Conservation (phyloP, 2,797 vertebrate species). For the Hypotaenidia philippensis region DNA sequence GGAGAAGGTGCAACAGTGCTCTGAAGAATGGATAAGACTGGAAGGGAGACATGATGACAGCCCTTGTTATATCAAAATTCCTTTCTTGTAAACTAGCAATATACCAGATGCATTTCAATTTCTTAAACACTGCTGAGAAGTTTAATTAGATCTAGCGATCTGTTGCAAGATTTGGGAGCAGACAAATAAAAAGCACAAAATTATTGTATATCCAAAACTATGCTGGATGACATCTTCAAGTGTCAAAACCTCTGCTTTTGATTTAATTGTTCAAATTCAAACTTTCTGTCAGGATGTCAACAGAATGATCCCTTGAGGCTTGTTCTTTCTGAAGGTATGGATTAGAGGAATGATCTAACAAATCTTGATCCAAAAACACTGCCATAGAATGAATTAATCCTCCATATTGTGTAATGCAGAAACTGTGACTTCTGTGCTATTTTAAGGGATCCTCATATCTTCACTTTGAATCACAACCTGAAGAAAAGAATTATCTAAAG, state of each 20-base stretch:
- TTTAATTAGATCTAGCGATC: neutral
- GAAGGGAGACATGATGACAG: neutral
- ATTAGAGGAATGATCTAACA: neutral
- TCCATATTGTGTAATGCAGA: neutral
- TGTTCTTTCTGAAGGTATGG: neutral
- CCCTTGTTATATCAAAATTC: constrained; percentile 3
- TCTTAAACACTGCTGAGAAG: neutral
- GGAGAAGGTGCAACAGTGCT: neutral
- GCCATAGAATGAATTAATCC: neutral
- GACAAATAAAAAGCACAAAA: neutral
- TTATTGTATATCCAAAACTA: neutral
- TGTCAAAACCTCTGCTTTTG: neutral
- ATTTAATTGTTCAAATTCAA: neutral
- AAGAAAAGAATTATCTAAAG: neutral
- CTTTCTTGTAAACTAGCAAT: neutral
- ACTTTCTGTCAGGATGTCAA: neutral
- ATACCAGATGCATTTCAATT: neutral
- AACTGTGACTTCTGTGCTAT: neutral
- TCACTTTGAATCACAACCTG: neutral
- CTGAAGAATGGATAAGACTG: neutral
- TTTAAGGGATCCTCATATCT: neutral
- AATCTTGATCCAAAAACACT: neutral
- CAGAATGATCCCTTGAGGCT: neutral
- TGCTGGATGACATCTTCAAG: neutral
- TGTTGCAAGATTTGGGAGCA: neutral